Evolutionary conservation across 2,797 vertebrate genomes (phyloP).

Genomic region (Carapus acus): DNA sequence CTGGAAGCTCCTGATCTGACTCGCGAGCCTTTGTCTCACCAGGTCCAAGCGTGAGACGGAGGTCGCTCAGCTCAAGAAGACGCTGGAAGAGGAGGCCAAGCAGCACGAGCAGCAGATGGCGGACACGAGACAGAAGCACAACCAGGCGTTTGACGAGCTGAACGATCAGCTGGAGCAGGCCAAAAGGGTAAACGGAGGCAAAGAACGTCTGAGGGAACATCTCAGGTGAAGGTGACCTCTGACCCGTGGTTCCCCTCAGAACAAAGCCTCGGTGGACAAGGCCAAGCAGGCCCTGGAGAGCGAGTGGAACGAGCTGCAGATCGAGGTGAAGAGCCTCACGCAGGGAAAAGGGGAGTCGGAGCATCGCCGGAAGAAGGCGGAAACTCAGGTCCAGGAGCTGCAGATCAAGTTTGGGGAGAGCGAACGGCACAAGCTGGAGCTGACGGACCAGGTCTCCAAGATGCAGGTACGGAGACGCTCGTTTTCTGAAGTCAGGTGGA

Average conservation of each 20-base stretch:
- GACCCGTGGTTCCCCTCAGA: conserved; percentile 65
- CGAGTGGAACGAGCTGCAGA: conserved; percentile 85
- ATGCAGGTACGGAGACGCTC: conserved; percentile 76
- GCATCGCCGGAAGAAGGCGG: conserved; percentile 91
- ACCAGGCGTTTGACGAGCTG: conserved; percentile 88
- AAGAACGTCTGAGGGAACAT: no score
- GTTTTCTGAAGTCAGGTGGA: background rate
- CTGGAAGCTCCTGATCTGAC: no score
- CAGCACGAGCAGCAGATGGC: conserved; percentile 85
- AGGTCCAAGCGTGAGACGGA: conserved; percentile 92
- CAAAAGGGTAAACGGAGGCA: conserved; percentile 77
- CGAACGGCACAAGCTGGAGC: conserved; percentile 79
- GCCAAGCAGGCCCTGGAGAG: conserved; percentile 87
- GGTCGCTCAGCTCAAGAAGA: conserved; percentile 86
- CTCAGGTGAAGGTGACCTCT: background rate
- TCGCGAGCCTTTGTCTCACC: no score
- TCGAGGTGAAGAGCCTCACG: conserved; percentile 84
- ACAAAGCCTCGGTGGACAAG: conserved; percentile 90
- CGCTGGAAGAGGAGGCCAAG: conserved; percentile 86
- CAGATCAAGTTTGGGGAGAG: conserved; percentile 83
- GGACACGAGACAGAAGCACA: conserved; percentile 92
- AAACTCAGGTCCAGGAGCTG: conserved; percentile 87
- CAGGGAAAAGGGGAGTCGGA: conserved; percentile 88
- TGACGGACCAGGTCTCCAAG: conserved; percentile 79
- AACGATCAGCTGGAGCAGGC: conserved; percentile 94